Conservation (phyloP, 2,888 invertebrate genomes). For the Drosophila aldrichi region DNA sequence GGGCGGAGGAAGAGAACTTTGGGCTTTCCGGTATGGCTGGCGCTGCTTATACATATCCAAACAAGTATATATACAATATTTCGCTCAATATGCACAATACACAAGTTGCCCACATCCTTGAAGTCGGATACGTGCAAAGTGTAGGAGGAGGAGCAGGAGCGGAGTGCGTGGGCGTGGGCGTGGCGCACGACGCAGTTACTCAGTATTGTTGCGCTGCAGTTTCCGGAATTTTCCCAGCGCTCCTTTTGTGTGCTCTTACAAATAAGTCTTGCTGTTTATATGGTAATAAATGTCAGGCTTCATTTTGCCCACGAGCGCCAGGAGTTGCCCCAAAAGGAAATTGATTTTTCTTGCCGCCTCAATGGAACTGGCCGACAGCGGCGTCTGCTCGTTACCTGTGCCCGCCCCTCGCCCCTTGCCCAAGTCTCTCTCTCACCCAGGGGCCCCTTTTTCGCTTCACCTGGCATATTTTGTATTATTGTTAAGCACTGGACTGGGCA, state of each 20-base stretch:
- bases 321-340: constrained; percentile 61
- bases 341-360: constrained; percentile 72
- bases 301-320: constrained; percentile 44
- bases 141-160: too few relatives aligned
- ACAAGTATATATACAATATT: constrained; percentile 39
- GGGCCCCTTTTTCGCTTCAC: constrained; percentile 20
- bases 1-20: constrained; percentile 46
- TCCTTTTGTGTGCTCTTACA: constrained; percentile 45
- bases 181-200: constrained; percentile 17
- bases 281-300: constrained; percentile 77
- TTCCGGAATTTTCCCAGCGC: constrained; percentile 56
- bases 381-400: constrained; percentile 9
- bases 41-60: constrained; percentile 18
- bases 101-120: constrained; percentile 30
- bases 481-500: constrained; percentile 24
- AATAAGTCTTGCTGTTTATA: constrained; percentile 70
- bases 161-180: background rate
- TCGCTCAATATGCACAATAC: constrained; percentile 54
- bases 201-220: constrained; percentile 67
- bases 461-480: constrained; percentile 52
- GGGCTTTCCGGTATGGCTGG: constrained; percentile 51
- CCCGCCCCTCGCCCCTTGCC: background rate
- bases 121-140: constrained; percentile 4
- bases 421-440: background rate
- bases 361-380: constrained; percentile 32